Base-by-base conservation (phyloP, 2,888 invertebrate genomes). In the Reticulitermes lucifugus region DNA sequence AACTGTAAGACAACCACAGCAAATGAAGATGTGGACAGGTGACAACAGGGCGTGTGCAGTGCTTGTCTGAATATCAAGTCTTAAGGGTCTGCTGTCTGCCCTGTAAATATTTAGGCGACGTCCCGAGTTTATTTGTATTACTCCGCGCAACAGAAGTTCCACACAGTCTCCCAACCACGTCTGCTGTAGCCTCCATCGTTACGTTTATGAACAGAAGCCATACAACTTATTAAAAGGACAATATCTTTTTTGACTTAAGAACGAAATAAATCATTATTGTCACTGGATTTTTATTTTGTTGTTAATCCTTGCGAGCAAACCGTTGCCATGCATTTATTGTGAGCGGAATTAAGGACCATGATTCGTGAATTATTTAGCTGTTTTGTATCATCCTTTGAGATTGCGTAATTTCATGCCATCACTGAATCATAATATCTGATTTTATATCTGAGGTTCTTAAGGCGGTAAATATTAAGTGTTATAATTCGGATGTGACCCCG, bases 41-140 rank as follows among this genome's bases (percentile, higher is more conserved):
- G 35, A 71, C 29, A 71, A 71, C 29, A 6, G 71, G n/a, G 71
- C 71, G 71, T 71, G 71, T 71, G 71, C 71, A 71, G 25, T 71
- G 71, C 71, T 25, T 35, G 71, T 35, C 35, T 7, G 71, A 71
- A 71, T 71, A 71, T n/a, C 25, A 71, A 71, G 71, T 29, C 10
- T n/a, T 12, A 29, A 71, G 71, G 25, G 71, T 71, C 71, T 35
- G 35, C 35, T 35, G 35, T 35, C 35, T 35, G 35, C 35, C 35
- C 35, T 71, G 71, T 71, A 71, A 71, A 71, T 71, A 71, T 29
- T 71, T 71, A 71, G 71, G 71, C 29, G 71, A 71, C 7, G 71
- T 29, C 10, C 7, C 10, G 35, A 25, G 29, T 71, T 71, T 71
- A 71, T 71, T 71, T 71, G 71, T 71, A 71, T 29, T 71, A 9